phyloP scores from a whole-genome alignment of 2,797 vertebrate species.

The Hafferia zeledoni region DNA sequence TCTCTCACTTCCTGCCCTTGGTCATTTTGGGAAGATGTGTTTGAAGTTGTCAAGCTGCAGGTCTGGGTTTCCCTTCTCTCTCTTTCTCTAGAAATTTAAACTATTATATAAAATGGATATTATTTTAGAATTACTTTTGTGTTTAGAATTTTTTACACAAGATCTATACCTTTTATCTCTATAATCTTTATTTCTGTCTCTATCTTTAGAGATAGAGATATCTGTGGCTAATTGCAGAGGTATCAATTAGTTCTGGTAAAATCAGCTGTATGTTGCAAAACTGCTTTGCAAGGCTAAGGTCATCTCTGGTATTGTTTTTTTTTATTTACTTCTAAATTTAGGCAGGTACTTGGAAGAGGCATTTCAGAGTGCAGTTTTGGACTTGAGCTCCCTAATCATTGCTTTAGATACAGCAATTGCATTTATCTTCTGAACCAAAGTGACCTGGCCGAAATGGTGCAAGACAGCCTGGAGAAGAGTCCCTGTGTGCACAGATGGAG shows the following conservation, averaged over 20 bases:
- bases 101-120: background rate
- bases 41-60: background rate
- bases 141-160: background rate
- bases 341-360: background rate
- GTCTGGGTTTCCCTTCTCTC: background rate
- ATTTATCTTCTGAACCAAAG: background rate
- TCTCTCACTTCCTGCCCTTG: background rate
- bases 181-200: background rate
- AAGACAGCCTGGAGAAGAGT: background rate
- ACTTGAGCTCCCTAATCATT: background rate
- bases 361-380: background rate
- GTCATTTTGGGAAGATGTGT: background rate
- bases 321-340: background rate
- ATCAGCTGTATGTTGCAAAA: background rate
- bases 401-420: background rate
- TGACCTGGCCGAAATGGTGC: background rate
- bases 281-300: background rate
- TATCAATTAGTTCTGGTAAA: background rate
- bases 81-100: background rate
- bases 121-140: background rate
- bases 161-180: background rate
- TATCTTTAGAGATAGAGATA: background rate
- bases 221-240: background rate
- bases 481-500: rapidly evolving
- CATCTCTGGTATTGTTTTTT: background rate